Conservation (phyloP, 2,113 vertebrate species). For the Phalacrocorax carbo region DNA sequence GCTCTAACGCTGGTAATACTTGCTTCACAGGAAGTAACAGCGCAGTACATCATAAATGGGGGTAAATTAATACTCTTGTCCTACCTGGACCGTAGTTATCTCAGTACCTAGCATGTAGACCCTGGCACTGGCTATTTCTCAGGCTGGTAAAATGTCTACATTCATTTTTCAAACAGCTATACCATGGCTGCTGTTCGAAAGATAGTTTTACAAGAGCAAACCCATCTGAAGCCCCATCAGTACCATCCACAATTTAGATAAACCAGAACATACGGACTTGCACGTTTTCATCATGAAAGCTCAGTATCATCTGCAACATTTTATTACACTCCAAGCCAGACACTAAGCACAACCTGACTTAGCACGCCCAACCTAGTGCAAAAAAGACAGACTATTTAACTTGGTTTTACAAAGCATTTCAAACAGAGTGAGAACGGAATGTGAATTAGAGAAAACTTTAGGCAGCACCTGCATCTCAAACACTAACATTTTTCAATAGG, state of each 20-base stretch:
- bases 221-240: neutral
- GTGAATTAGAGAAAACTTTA: neutral
- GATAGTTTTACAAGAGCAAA: neutral
- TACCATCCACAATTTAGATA: neutral
- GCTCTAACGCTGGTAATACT: neutral
- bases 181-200: neutral
- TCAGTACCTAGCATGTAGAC: neutral
- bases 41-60: accelerated
- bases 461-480: conserved; percentile 42
- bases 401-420: neutral
- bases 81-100: neutral
- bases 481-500: neutral
- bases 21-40: neutral
- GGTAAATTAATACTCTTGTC: neutral
- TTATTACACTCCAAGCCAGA: neutral
- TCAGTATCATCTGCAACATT: neutral
- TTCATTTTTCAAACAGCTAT: neutral
- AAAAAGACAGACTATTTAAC: neutral
- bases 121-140: neutral
- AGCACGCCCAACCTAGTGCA: neutral
- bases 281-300: neutral
- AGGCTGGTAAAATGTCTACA: neutral
- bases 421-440: neutral
- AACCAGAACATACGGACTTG: neutral
- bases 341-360: neutral